phyloP scores from a whole-genome alignment of 2,888 invertebrate species.

The Ophion costatus region DNA sequence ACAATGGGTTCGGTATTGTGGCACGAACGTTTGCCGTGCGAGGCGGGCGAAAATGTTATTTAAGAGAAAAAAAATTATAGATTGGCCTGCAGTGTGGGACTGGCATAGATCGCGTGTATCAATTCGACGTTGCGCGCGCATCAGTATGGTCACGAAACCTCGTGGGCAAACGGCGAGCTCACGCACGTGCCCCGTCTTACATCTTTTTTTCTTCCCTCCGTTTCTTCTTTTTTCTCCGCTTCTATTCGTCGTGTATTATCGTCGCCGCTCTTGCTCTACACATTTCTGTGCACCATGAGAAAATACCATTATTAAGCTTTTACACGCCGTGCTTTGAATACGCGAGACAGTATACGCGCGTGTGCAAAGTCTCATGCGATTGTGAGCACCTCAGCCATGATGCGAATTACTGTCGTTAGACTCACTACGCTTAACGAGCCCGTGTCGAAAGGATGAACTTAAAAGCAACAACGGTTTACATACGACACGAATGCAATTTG shows the following conservation, averaged over 20 bases:
- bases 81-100: constrained; percentile 6
- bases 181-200: constrained; percentile 35
- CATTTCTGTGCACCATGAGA: constrained; percentile 33
- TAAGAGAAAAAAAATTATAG: constrained; percentile 5
- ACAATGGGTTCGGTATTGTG: constrained; percentile 50
- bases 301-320: constrained; percentile 38
- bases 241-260: constrained; percentile 34
- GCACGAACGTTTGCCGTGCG: constrained; percentile 28
- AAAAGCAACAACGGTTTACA: neutral
- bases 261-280: constrained; percentile 9
- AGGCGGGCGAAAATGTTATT: constrained; percentile 18
- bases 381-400: constrained; percentile 48
- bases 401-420: constrained; percentile 70
- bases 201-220: neutral
- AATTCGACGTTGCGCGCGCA: constrained; percentile 6
- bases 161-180: constrained; percentile 36
- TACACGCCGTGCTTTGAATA: constrained; percentile 29
- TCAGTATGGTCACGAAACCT: constrained; percentile 29
- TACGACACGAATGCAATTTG: too few relatives aligned
- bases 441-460: constrained; percentile 44
- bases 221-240: neutral
- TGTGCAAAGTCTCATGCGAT: constrained; percentile 34
- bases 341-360: neutral
- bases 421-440: constrained; percentile 68
- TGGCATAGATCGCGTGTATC: constrained; percentile 35